These are phyloP conservation scores for Cryptosula pallasiana DNA, from an alignment of 2,888 invertebrate genomes.

Conservation along the genomic window DNA sequence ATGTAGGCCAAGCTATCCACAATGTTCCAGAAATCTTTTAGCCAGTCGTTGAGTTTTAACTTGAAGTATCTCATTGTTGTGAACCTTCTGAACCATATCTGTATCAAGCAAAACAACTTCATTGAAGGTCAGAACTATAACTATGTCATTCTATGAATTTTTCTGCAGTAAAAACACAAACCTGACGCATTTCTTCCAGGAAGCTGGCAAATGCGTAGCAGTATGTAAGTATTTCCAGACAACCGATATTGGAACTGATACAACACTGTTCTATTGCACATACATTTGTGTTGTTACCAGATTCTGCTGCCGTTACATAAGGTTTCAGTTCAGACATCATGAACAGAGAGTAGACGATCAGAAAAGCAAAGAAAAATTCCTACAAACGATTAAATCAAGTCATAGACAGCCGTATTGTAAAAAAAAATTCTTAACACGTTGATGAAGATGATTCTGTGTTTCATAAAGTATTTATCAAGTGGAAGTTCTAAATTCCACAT, in stretches of 20 bases:
- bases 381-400: too few relatives aligned
- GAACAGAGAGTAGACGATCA: conserved; percentile 46
- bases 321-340: conserved; percentile 44
- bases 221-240: conserved; percentile 42
- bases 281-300: background rate
- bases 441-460: too few relatives aligned
- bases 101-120: too few relatives aligned
- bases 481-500: too few relatives aligned
- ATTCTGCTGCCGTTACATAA: conserved; percentile 27
- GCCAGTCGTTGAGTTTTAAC: conserved; percentile 42
- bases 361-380: conserved; percentile 38
- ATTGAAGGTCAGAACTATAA: too few relatives aligned
- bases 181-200: conserved; percentile 49
- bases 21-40: conserved; percentile 45
- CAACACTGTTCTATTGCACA: too few relatives aligned
- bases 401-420: too few relatives aligned
- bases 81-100: conserved; percentile 41
- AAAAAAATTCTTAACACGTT: too few relatives aligned
- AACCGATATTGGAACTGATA: too few relatives aligned
- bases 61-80: conserved; percentile 32
- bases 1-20: conserved; percentile 45
- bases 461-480: too few relatives aligned
- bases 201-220: conserved; percentile 43
- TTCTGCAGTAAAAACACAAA: too few relatives aligned
- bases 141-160: too few relatives aligned